phyloP scores from a whole-genome alignment of 2,888 invertebrate genomes.

The Buathra laborator region DNA sequence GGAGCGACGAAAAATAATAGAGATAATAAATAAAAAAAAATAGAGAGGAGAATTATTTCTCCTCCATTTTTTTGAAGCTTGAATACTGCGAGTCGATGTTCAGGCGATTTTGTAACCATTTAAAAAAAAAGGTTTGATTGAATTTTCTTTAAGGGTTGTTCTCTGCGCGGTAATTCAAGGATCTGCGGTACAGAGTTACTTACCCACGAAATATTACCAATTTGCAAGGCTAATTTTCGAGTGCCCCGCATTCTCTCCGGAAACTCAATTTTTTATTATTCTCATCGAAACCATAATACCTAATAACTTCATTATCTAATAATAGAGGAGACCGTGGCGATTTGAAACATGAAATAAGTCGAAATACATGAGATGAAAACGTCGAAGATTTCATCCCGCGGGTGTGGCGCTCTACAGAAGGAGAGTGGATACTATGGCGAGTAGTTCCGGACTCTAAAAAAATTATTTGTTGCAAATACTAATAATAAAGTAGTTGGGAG shows the following conservation, averaged over 20 bases:
- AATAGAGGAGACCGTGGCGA: too few species aligned
- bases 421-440: too few species aligned
- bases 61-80: neutral
- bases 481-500: too few species aligned
- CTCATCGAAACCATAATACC: conserved; percentile 31
- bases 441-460: too few species aligned
- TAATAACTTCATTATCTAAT: neutral
- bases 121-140: neutral
- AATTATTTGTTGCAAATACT: too few species aligned
- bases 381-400: too few species aligned
- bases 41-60: conserved; percentile 27
- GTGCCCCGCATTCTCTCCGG: conserved; percentile 65
- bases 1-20: conserved; percentile 66
- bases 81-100: conserved; percentile 15
- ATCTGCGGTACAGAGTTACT: conserved; percentile 67
- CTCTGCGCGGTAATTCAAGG: conserved; percentile 7
- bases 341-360: too few species aligned
- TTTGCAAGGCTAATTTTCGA: conserved; percentile 74
- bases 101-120: neutral
- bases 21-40: conserved; percentile 41
- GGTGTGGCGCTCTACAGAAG: too few species aligned
- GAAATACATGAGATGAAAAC: too few species aligned
- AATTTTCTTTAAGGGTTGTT: neutral
- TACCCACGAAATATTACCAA: conserved; percentile 77
- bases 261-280: conserved; percentile 7